Conservation (phyloP, 64 coral and sea anemone species). For the Montipora sp. region DNA sequence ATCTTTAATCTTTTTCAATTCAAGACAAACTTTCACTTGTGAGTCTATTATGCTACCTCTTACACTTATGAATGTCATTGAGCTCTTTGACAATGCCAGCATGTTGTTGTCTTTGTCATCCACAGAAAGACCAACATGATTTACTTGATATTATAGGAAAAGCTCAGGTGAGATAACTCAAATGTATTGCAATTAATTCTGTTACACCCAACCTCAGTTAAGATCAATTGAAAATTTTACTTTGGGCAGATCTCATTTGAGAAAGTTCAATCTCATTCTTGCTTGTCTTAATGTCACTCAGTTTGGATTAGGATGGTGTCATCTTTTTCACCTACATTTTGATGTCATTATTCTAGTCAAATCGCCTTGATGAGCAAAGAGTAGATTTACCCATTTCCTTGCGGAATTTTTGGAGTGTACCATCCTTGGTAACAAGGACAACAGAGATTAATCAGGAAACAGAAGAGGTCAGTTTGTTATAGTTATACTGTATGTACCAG, state of each 20-base stretch:
- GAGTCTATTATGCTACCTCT: too few species aligned
- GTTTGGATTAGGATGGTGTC: not conserved
- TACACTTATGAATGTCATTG: too few species aligned
- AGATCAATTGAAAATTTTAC: too few species aligned
- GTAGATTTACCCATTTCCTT: conserved; percentile 24
- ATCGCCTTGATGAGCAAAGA: conserved; percentile 64
- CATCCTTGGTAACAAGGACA: not conserved
- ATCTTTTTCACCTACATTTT: not conserved
- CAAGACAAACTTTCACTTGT: too few species aligned
- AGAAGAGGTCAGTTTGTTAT: conserved; percentile 2
- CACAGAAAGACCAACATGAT: conserved; percentile 37
- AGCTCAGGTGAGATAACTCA: not conserved
- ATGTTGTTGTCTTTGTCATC: not conserved
- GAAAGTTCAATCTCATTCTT: not conserved
- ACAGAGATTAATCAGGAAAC: conserved; percentile 36
- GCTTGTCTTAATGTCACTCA: not conserved
- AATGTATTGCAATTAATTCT: not conserved
- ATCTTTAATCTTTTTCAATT: too few species aligned
- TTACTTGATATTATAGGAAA: conserved; percentile 33
- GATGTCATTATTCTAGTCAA: conserved; percentile 13
- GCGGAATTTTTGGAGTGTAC: not conserved
- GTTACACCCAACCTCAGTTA: not conserved
- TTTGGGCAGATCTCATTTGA: too few species aligned
- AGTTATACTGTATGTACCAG: too few species aligned
- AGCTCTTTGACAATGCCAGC: too few species aligned